Evolutionary conservation across 2,888 invertebrate genomes (phyloP).

Genomic region (Cordilura impudica): DNA sequence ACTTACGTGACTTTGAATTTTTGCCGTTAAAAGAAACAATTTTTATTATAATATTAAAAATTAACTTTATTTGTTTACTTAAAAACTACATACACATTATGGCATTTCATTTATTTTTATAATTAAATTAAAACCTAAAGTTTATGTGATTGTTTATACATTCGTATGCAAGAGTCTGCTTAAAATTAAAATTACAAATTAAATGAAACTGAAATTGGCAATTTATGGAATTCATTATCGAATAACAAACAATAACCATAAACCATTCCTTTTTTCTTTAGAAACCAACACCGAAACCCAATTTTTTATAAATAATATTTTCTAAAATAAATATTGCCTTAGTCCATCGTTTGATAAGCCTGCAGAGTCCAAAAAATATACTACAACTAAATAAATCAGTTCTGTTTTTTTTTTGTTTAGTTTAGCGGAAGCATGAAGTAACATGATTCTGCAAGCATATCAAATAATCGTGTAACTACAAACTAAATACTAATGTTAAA

Average conservation of each 20-base stretch:
- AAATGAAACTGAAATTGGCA: slow-evolving; percentile 38
- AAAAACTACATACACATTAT: slow-evolving; percentile 22
- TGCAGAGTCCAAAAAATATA: slow-evolving; percentile 18
- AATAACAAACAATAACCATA: slow-evolving; percentile 2
- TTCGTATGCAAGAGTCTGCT: neutral
- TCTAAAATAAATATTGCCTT: slow-evolving; percentile 45
- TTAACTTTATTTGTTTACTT: slow-evolving; percentile 35
- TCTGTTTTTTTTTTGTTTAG: neutral
- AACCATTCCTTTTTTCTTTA: neutral
- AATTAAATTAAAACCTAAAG: too few relatives aligned
- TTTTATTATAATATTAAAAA: neutral
- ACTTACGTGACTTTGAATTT: too few relatives aligned
- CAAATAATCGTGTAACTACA: slow-evolving; percentile 66
- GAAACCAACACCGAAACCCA: slow-evolving; percentile 54
- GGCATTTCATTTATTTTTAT: slow-evolving; percentile 23
- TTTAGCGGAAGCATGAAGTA: neutral
- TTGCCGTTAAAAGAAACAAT: neutral
- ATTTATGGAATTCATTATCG: slow-evolving; percentile 22
- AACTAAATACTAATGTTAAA: slow-evolving; percentile 7
- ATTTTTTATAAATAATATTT: slow-evolving; percentile 10
- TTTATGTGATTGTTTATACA: neutral
- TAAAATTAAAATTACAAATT: slow-evolving; percentile 1
- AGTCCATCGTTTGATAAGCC: slow-evolving; percentile 69
- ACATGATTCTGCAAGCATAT: slow-evolving; percentile 64
- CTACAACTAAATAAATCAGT: slow-evolving; percentile 23